Conservation (phyloP, 2,888 invertebrate genomes). For the Chloromyia formosa region DNA sequence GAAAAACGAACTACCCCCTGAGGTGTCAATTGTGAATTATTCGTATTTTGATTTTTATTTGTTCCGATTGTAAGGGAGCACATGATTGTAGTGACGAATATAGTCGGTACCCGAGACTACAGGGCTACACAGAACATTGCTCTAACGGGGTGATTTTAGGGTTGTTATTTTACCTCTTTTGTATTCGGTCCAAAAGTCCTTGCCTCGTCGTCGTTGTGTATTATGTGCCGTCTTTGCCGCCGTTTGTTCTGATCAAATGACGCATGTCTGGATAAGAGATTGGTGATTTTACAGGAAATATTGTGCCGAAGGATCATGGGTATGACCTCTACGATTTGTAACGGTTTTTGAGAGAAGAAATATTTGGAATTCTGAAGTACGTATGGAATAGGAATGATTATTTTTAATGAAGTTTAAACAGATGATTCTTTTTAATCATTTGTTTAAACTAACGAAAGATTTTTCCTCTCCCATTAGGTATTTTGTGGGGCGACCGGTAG, state of each 20-base stretch:
- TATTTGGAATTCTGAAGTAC: too few species aligned
- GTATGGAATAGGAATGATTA: too few species aligned
- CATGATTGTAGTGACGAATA: neutral
- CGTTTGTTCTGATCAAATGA: slow-evolving; percentile 47
- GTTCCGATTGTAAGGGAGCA: slow-evolving; percentile 27
- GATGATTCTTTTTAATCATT: too few species aligned
- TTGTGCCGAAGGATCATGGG: neutral
- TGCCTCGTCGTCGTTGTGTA: slow-evolving; percentile 5
- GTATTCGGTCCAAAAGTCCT: slow-evolving; percentile 21
- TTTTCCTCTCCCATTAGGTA: too few species aligned
- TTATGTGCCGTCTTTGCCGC: too few species aligned
- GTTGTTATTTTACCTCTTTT: slow-evolving; percentile 45
- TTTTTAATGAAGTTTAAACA: too few species aligned
- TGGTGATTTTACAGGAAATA: slow-evolving; percentile 20
- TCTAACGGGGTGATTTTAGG: slow-evolving; percentile 46
- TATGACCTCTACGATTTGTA: slow-evolving; percentile 29
- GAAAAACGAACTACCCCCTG: slow-evolving; percentile 49
- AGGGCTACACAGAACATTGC: neutral
- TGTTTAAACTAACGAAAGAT: too few species aligned
- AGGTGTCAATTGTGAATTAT: slow-evolving; percentile 52
- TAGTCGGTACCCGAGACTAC: neutral
- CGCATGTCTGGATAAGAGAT: slow-evolving; percentile 34
- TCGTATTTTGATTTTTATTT: slow-evolving; percentile 48
- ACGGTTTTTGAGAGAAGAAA: slow-evolving; percentile 21
- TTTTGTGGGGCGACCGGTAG: too few species aligned